Percentiles rank a stretch among this genome's conserved stretches.
phyloP scores from a whole-genome alignment of 2,888 invertebrate genomes.

The Cyclophora albipunctata region DNA sequence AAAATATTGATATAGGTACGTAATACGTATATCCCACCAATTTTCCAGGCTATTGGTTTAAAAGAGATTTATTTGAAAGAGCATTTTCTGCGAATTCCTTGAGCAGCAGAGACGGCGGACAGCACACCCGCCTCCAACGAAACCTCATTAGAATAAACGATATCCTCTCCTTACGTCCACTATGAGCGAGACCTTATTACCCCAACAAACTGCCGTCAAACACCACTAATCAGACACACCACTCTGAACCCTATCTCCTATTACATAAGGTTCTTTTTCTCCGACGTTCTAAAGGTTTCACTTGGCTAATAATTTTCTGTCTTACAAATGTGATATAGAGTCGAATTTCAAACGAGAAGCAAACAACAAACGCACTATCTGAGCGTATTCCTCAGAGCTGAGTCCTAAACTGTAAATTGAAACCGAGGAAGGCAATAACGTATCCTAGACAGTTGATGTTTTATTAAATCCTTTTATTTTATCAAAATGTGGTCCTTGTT shows the following conservation, averaged over 20 bases:
- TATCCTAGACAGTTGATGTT: constrained; percentile 25
- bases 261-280: constrained; percentile 36
- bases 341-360: constrained; percentile 35
- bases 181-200: constrained; percentile 71
- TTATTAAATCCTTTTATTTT: constrained; percentile 5
- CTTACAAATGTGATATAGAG: constrained; percentile 36
- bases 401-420: constrained; percentile 65
- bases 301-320: constrained; percentile 31
- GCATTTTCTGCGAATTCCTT: too few species aligned
- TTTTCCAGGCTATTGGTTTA: too few species aligned
- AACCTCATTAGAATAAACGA: constrained; percentile 76
- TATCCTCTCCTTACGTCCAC: constrained; percentile 74
- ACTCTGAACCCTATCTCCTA: constrained; percentile 28
- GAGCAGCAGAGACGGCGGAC: constrained; percentile 31
- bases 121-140: constrained; percentile 42
- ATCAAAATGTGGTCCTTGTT: too few species aligned
- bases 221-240: constrained; percentile 39
- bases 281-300: constrained; percentile 12
- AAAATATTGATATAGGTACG: too few species aligned
- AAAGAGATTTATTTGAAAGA: too few species aligned
- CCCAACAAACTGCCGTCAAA: constrained; percentile 72
- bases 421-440: constrained; percentile 56
- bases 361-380: constrained; percentile 53
- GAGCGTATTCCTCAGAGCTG: constrained; percentile 52
- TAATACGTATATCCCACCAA: too few species aligned